phyloP scores from a whole-genome alignment of 2,113 vertebrate species.

The Thomomys bottae region DNA sequence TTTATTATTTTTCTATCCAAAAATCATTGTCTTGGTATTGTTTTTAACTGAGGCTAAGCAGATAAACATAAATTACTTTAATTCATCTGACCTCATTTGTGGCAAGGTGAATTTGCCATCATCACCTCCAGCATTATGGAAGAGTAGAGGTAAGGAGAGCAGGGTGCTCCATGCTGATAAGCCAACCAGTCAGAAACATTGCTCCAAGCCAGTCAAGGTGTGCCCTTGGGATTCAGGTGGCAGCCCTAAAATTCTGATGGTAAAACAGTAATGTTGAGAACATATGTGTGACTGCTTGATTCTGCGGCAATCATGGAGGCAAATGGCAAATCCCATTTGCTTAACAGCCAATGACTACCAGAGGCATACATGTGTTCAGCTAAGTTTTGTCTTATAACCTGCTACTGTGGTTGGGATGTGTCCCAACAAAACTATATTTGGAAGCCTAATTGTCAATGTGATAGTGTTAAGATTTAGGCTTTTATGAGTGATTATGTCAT shows the following conservation, averaged over 20 bases:
- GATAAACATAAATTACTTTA: neutral
- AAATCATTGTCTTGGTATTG: neutral
- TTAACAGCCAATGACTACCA: neutral
- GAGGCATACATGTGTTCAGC: neutral
- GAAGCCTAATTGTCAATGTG: neutral
- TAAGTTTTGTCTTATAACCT: neutral
- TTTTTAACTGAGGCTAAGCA: neutral
- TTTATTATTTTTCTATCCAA: neutral
- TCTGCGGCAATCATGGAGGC: neutral
- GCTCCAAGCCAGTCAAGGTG: neutral
- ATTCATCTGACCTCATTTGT: neutral
- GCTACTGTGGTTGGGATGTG: neutral
- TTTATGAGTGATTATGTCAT: neutral
- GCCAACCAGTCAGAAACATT: neutral
- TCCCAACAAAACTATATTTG: neutral
- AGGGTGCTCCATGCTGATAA: neutral
- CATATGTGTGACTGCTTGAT: neutral
- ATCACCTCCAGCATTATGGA: neutral
- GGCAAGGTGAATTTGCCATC: too few species aligned
- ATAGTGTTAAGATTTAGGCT: neutral
- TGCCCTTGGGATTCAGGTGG: neutral
- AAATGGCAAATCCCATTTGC: too few species aligned
- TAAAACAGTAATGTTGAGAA: neutral
- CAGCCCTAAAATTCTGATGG: neutral
- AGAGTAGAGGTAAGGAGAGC: neutral